Evolutionary conservation across 1,140 invertebrate species (phyloP).

Genomic region (Amphibalanus amphitrite): DNA sequence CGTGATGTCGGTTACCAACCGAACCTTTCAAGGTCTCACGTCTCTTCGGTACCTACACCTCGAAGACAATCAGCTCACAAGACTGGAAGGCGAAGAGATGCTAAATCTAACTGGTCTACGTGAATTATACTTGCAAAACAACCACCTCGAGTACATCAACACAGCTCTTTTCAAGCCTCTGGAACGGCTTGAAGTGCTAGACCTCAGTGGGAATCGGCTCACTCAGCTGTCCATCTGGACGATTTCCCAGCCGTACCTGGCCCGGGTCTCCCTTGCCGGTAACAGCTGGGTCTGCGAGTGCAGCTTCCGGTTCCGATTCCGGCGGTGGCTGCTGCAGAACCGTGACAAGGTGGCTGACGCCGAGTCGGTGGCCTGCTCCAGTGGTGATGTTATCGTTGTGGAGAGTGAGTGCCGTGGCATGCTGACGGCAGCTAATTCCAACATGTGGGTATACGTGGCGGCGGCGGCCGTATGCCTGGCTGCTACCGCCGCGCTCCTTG

Average conservation of each 20-base stretch:
- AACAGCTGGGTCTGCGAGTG: conserved; percentile 80
- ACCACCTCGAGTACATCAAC: conserved; percentile 47
- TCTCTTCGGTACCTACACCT: conserved; percentile 56
- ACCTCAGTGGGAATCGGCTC: conserved; percentile 56
- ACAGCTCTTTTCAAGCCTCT: conserved; percentile 56
- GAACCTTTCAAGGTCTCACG: conserved; percentile 70
- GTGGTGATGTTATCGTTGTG: neutral
- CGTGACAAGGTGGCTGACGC: conserved; percentile 43
- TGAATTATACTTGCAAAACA: conserved; percentile 42
- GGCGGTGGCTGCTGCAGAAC: conserved; percentile 50
- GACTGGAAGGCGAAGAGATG: conserved; percentile 65
- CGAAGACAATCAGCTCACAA: conserved; percentile 52
- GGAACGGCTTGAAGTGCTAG: conserved; percentile 44
- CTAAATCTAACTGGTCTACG: conserved; percentile 39
- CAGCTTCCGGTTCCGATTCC: conserved; percentile 54
- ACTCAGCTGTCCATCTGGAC: conserved; percentile 52
- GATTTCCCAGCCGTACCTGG: conserved; percentile 40
- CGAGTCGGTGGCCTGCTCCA: conserved; percentile 20
- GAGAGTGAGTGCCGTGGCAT: neutral
- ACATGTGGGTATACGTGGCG: neutral
- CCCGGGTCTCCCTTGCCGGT: conserved; percentile 46
- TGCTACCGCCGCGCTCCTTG: neutral
- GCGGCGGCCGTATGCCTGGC: conserved; percentile 4
- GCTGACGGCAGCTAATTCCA: neutral
- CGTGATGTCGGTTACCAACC: conserved; percentile 68